Percentiles rank a stretch among this genome's conserved stretches.
These are phyloP conservation scores for Cuculus canorus DNA, from an alignment of 2,797 vertebrate genomes.

Conservation along the genomic window DNA sequence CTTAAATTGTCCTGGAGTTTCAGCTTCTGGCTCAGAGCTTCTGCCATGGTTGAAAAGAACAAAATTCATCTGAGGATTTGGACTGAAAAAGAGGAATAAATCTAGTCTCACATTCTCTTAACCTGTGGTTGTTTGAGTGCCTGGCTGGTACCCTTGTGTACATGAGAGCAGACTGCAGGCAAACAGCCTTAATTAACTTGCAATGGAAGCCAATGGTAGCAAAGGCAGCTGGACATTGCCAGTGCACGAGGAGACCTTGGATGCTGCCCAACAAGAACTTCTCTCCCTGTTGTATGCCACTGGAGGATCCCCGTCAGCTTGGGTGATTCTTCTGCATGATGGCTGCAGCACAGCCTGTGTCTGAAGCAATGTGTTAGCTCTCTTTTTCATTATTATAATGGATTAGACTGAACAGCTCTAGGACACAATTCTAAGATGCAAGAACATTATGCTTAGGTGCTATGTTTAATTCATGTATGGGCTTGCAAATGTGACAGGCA, in stretches of 20 bases:
- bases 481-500: not conserved
- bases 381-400: not conserved
- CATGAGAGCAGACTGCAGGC: not conserved
- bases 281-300: not conserved
- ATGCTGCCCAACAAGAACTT: not conserved
- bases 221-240: not conserved
- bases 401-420: not conserved
- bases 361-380: not conserved
- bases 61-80: not conserved
- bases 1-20: not conserved
- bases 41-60: not conserved
- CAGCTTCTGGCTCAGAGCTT: not conserved
- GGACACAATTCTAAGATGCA: not conserved
- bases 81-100: not conserved
- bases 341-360: not conserved
- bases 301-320: not conserved
- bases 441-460: not conserved
- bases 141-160: not conserved
- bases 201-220: not conserved
- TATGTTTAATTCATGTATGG: constrained; percentile 47
- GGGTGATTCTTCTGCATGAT: not conserved
- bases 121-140: not conserved
- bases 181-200: not conserved
- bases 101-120: not conserved
- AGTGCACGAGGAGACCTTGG: not conserved